Evolutionary conservation across 1,140 invertebrate species (phyloP).

Genomic region (Drosophila takahashii): DNA sequence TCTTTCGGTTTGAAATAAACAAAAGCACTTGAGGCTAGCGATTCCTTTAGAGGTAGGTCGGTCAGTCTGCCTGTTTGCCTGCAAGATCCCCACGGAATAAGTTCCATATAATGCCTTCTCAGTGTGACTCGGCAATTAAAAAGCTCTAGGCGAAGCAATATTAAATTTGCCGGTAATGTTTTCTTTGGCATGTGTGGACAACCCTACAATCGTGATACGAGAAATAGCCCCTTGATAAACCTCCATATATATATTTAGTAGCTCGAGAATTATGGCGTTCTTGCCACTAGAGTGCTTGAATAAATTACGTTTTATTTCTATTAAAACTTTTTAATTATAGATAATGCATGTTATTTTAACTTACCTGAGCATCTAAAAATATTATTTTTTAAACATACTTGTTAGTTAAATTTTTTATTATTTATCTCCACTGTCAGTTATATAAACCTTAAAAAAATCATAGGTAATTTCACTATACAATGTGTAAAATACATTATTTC

Average conservation of each 20-base stretch:
- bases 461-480: no score
- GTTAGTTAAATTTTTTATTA: no score
- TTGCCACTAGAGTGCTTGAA: no score
- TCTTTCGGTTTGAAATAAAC: background rate
- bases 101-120: constrained; percentile 5
- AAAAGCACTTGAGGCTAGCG: background rate
- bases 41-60: constrained; percentile 5
- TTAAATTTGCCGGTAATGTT: background rate
- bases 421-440: no score
- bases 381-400: no score
- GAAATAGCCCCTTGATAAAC: background rate
- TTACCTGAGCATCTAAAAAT: no score
- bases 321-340: no score
- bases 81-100: background rate
- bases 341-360: no score
- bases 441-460: no score
- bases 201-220: constrained; percentile 4
- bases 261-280: no score
- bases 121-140: constrained; percentile 15
- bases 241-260: background rate
- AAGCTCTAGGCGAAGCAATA: background rate
- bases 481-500: no score
- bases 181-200: background rate
- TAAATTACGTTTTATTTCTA: no score
- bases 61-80: background rate